Percentiles rank a stretch among this genome's conserved stretches.
These are phyloP conservation scores for Heliconius cydno DNA, from an alignment of 2,888 invertebrate species.

Conservation along the genomic window DNA sequence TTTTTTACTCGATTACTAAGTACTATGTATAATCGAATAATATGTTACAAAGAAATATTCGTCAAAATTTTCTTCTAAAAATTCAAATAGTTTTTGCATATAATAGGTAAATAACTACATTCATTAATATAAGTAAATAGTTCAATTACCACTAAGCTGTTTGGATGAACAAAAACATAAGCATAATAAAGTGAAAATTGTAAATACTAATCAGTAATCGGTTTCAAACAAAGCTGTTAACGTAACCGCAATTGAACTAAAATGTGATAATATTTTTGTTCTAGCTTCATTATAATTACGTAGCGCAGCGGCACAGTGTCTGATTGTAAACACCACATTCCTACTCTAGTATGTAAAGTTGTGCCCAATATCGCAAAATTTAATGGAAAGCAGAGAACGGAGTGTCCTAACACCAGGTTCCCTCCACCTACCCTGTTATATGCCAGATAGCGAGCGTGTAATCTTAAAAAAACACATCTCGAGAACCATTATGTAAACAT, in stretches of 20 bases:
- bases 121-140: neutral
- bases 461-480: neutral
- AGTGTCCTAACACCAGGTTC: neutral
- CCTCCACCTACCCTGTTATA: neutral
- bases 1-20: no score
- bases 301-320: no score
- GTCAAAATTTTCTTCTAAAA: no score
- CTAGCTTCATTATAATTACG: neutral
- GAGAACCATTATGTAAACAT: neutral
- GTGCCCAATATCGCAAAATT: neutral
- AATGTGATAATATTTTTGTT: neutral
- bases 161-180: neutral
- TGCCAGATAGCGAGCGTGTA: neutral
- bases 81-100: neutral
- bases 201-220: neutral
- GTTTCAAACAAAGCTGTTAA: neutral
- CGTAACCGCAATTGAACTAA: neutral
- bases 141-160: neutral
- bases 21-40: no score
- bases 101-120: neutral
- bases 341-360: no score
- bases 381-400: neutral
- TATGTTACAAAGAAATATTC: no score
- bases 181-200: neutral
- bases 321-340: neutral